These are phyloP conservation scores for Aythya baeri DNA, from an alignment of 2,113 vertebrate genomes.

Conservation along the genomic window DNA sequence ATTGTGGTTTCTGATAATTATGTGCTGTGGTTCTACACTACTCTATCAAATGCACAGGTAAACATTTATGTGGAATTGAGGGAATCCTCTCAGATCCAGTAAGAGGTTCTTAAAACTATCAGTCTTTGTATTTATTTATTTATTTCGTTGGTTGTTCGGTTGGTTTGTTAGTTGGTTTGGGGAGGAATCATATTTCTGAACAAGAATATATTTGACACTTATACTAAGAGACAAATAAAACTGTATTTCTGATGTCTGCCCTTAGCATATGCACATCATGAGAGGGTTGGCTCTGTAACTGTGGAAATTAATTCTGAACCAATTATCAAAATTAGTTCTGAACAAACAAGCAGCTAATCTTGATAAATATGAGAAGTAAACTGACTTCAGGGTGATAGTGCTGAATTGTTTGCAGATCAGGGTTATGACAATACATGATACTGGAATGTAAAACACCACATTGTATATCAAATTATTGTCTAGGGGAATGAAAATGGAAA, in stretches of 20 bases:
- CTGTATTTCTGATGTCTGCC: not conserved
- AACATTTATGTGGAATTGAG: not conserved
- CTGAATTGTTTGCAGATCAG: not conserved
- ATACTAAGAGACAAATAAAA: not conserved
- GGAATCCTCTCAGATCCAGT: not conserved
- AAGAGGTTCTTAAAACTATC: not conserved
- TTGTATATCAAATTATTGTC: not conserved
- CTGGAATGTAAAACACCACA: not conserved
- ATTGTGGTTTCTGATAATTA: not conserved
- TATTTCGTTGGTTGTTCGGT: not conserved
- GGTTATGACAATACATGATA: not conserved
- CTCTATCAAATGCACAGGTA: not conserved
- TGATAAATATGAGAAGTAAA: not conserved
- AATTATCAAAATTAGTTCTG: not conserved
- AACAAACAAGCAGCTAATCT: not conserved
- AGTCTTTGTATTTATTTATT: not conserved
- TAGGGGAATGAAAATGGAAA: not conserved
- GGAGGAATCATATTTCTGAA: not conserved
- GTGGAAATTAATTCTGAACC: not conserved
- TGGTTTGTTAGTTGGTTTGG: not conserved
- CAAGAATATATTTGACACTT: not conserved
- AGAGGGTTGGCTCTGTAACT: not conserved
- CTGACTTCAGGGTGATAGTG: not conserved
- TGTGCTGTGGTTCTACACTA: not conserved
- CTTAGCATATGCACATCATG: fast-evolving